Conservation (phyloP, 1,140 invertebrate genomes). For the Amyelois transitella region DNA sequence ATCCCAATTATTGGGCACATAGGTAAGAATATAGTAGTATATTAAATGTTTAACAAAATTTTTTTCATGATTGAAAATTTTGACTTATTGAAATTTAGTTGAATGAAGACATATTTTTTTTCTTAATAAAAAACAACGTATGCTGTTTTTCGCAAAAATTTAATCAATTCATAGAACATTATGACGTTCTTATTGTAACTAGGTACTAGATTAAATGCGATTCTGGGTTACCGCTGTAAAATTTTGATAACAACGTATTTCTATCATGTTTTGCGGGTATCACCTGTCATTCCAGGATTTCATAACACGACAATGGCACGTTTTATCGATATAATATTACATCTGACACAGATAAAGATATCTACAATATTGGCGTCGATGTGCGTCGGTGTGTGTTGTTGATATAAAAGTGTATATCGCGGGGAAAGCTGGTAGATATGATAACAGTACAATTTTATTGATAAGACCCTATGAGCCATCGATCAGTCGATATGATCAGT, state of each 20-base stretch:
- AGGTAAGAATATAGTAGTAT: no score
- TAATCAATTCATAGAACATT: no score
- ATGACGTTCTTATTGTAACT: no score
- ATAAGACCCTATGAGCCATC: conserved; percentile 60
- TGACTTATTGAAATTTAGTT: no score
- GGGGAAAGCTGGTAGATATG: conserved; percentile 71
- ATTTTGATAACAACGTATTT: not conserved
- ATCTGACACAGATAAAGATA: conserved; percentile 57
- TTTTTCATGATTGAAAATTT: no score
- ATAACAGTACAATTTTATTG: conserved; percentile 70
- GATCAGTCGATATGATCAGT: conserved; percentile 63
- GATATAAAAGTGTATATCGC: conserved; percentile 68
- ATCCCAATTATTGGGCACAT: no score
- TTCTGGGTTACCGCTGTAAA: no score
- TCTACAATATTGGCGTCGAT: conserved; percentile 39
- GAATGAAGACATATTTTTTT: no score
- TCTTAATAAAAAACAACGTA: no score
- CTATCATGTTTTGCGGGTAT: not conserved
- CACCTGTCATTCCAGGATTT: conserved; percentile 47
- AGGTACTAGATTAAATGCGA: no score
- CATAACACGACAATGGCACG: conserved; percentile 30
- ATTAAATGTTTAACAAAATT: no score
- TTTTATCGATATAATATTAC: conserved; percentile 28
- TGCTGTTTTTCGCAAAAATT: no score
- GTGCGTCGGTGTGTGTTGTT: conserved; percentile 21